phyloP scores from a whole-genome alignment of 30 jellyfish, hydroid and myxozoan genomes.

The Turritopsis rubra region DNA sequence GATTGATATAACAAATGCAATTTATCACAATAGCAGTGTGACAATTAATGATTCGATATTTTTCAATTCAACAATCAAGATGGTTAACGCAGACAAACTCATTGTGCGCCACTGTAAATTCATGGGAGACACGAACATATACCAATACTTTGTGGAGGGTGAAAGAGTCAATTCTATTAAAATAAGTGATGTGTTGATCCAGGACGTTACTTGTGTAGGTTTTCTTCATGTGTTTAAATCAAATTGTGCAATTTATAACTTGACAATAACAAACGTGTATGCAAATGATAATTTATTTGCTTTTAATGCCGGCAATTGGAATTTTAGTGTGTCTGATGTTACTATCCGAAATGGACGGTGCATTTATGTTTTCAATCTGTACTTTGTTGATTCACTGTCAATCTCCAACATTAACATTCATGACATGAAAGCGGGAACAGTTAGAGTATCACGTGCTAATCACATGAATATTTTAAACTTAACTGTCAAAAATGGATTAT shows the following conservation, averaged over 20 bases:
- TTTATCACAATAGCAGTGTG: background rate
- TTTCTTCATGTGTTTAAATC: background rate
- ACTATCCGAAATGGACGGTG: background rate
- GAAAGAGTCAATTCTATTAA: background rate
- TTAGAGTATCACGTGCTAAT: background rate
- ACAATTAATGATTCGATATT: background rate
- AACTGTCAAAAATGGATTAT: background rate
- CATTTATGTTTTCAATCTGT: background rate
- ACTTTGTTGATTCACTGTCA: background rate
- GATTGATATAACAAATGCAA: background rate
- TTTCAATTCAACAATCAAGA: background rate
- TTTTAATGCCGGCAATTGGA: background rate
- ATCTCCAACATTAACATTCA: no score
- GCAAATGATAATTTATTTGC: background rate
- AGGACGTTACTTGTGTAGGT: background rate
- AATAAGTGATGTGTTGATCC: background rate
- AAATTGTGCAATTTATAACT: background rate
- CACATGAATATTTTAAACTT: no score
- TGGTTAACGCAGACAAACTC: background rate
- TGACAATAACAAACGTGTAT: background rate
- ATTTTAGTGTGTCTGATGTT: background rate
- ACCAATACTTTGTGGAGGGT: background rate
- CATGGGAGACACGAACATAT: background rate
- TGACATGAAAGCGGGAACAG: background rate
- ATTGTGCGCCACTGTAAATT: background rate